Evolutionary conservation across 2,797 vertebrate genomes (phyloP).

Genomic region (Sitta carolinensis): DNA sequence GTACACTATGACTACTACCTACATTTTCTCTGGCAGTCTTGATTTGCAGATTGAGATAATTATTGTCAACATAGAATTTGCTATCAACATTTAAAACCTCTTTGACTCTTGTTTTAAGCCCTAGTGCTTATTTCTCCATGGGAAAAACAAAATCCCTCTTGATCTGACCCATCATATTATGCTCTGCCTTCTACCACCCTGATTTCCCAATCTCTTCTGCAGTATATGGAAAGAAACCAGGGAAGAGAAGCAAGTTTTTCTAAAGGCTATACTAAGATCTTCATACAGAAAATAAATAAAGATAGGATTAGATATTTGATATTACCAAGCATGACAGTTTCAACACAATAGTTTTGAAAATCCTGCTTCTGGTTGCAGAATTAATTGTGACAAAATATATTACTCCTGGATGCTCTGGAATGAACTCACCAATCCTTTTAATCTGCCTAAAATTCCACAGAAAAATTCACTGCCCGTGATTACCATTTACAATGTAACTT

Average conservation of each 20-base stretch:
- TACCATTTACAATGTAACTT: background rate
- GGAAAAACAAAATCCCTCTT: background rate
- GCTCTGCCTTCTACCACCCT: background rate
- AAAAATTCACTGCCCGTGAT: background rate
- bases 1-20: background rate
- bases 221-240: background rate
- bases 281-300: background rate
- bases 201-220: background rate
- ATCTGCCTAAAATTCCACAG: background rate
- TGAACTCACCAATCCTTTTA: background rate
- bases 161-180: background rate
- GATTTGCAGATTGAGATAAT: background rate
- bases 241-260: background rate
- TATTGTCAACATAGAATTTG: background rate
- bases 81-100: background rate
- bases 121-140: background rate
- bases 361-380: background rate
- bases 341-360: background rate
- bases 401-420: background rate
- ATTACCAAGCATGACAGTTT: background rate
- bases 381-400: background rate
- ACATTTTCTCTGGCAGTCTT: background rate
- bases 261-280: background rate
- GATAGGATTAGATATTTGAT: background rate
- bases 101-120: background rate